These are phyloP conservation scores for Sycobia sp. DNA, from an alignment of 1,140 invertebrate genomes.

Conservation along the genomic window DNA sequence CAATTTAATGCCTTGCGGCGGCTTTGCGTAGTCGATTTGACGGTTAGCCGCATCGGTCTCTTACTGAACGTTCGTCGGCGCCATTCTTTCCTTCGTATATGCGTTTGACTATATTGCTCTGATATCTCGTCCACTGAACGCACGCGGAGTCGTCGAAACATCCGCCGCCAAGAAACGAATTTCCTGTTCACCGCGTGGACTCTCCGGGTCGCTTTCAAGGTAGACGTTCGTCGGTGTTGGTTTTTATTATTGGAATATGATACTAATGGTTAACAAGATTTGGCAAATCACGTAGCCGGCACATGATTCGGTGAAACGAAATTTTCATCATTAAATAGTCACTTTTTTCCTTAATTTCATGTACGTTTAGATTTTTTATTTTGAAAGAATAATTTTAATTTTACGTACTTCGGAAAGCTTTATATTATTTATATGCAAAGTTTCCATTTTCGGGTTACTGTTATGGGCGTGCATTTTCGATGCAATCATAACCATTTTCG, in stretches of 20 bases:
- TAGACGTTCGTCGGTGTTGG: no score
- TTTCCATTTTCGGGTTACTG: no score
- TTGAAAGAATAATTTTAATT: no score
- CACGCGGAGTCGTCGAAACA: slow-evolving; percentile 30
- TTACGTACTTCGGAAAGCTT: no score
- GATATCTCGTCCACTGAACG: neutral
- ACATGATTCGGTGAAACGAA: neutral
- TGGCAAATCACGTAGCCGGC: neutral
- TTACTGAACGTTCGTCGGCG: slow-evolving; percentile 45
- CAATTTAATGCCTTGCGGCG: no score
- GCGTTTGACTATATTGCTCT: slow-evolving; percentile 43
- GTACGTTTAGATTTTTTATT: no score
- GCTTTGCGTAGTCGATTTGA: neutral
- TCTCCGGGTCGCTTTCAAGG: neutral
- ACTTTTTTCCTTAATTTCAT: no score
- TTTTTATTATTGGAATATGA: neutral
- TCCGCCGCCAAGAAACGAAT: neutral
- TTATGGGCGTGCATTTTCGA: no score
- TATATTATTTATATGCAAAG: no score
- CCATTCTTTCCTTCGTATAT: slow-evolving; percentile 37
- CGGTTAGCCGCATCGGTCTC: slow-evolving; percentile 1
- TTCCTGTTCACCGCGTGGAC: slow-evolving; percentile 9
- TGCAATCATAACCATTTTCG: no score
- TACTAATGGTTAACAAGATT: neutral
- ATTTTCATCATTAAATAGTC: no score